Evolutionary conservation across 2,797 vertebrate genomes (phyloP).

Genomic region (Urophycis tenuis): DNA sequence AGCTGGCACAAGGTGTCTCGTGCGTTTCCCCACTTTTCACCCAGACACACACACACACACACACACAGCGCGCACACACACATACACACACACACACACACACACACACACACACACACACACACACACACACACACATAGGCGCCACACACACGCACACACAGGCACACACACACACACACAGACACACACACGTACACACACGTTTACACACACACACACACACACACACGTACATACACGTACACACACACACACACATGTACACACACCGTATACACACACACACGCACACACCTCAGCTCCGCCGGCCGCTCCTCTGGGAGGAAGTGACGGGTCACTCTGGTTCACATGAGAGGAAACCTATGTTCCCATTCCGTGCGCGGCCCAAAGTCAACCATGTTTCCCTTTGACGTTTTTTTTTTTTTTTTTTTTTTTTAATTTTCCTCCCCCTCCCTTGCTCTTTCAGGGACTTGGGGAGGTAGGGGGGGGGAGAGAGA

Average conservation of each 20-base stretch:
- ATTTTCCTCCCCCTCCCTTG: too few species aligned
- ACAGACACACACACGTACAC: slow-evolving; percentile 19
- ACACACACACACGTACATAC: too few species aligned
- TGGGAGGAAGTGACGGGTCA: slow-evolving; percentile 55
- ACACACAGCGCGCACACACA: too few species aligned
- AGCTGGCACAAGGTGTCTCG: slow-evolving; percentile 23
- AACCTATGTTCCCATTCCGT: slow-evolving; percentile 59
- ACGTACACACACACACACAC: too few species aligned
- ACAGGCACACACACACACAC: too few species aligned
- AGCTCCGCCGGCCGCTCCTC: slow-evolving; percentile 37
- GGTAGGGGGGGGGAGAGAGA: too few species aligned
- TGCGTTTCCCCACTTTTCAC: slow-evolving; percentile 16
- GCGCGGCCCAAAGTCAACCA: slow-evolving; percentile 49
- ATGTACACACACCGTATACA: neutral
- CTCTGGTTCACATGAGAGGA: slow-evolving; percentile 50
- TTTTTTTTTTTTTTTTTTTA: slow-evolving; percentile 42
- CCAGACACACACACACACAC: too few species aligned
- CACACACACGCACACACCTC: slow-evolving; percentile 24
- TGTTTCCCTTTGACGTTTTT: slow-evolving; percentile 56
- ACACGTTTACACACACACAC: too few species aligned
- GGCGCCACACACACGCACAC: neutral
- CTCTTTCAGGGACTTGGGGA: slow-evolving; percentile 46
- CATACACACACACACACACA: neutral
- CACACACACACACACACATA: slow-evolving; percentile 2
- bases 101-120: slow-evolving; percentile 4